These are phyloP conservation scores for Syngnathus rostellatus DNA, from an alignment of 2,797 vertebrate genomes.

Conservation along the genomic window DNA sequence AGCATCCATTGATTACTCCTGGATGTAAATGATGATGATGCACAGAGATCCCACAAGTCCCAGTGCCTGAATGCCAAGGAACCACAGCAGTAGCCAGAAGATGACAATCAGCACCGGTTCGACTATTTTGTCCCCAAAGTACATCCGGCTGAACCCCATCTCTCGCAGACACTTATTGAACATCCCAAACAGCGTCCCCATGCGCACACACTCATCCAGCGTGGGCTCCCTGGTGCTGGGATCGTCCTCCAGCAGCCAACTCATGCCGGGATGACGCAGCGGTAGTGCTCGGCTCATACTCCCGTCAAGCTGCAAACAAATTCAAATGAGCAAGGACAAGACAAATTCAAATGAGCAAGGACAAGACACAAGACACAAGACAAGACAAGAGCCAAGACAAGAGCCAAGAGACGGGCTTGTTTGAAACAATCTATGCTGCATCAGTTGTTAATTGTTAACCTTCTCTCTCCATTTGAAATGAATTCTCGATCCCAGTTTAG, in stretches of 20 bases:
- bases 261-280: not conserved
- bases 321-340: too few relatives aligned
- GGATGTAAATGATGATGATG: conserved; percentile 95
- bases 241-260: conserved; percentile 23
- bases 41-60: conserved; percentile 90
- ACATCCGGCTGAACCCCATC: conserved; percentile 89
- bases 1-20: conserved; percentile 65
- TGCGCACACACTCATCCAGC: conserved; percentile 84
- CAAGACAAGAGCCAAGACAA: too few relatives aligned
- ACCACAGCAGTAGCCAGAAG: conserved; percentile 94
- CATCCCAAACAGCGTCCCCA: conserved; percentile 94
- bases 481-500: too few relatives aligned
- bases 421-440: too few relatives aligned
- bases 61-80: conserved; percentile 89
- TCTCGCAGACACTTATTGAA: conserved; percentile 87
- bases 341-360: not conserved
- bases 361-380: too few relatives aligned
- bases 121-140: conserved; percentile 90
- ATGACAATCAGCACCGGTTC: conserved; percentile 88
- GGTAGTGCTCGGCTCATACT: conserved; percentile 6
- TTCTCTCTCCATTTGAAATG: too few relatives aligned
- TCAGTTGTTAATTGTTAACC: too few relatives aligned
- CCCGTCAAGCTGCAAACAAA: conserved; percentile 26
- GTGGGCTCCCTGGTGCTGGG: conserved; percentile 46
- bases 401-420: too few relatives aligned